Evolutionary conservation across 2,113 vertebrate species (phyloP).

Genomic region (Baryphthengus martii): DNA sequence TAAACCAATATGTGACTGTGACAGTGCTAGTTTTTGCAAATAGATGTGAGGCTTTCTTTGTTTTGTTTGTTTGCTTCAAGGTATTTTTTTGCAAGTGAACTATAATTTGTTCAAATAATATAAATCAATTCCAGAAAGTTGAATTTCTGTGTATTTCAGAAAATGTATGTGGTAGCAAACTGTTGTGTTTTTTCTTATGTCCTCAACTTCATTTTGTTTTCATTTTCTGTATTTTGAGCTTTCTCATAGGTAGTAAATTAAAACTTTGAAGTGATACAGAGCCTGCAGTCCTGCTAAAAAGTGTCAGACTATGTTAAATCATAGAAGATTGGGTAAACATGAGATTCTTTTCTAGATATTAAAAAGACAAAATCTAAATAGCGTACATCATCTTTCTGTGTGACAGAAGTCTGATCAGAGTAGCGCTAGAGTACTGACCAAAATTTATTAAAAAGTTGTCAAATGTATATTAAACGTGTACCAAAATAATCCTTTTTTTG

Average conservation of each 20-base stretch:
- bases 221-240: constrained; percentile 7
- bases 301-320: constrained; percentile 32
- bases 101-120: not conserved
- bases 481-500: not conserved
- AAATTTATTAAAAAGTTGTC: not conserved
- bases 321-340: not conserved
- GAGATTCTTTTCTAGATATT: not conserved
- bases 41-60: not conserved
- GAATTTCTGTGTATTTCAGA: not conserved
- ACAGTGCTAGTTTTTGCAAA: not conserved
- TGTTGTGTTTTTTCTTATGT: not conserved
- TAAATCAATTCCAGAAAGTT: not conserved
- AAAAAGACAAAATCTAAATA: constrained; percentile 41
- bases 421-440: not conserved
- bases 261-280: constrained; percentile 29
- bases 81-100: not conserved
- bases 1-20: not conserved
- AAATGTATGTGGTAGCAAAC: not conserved
- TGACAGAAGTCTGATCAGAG: not conserved
- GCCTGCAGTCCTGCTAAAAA: constrained; percentile 14
- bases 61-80: not conserved
- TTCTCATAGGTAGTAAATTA: constrained; percentile 33
- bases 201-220: constrained; percentile 33
- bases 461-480: not conserved
- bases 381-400: not conserved